Conservation (phyloP, 2,113 vertebrate genomes). For the Cyprinodon variegatus region DNA sequence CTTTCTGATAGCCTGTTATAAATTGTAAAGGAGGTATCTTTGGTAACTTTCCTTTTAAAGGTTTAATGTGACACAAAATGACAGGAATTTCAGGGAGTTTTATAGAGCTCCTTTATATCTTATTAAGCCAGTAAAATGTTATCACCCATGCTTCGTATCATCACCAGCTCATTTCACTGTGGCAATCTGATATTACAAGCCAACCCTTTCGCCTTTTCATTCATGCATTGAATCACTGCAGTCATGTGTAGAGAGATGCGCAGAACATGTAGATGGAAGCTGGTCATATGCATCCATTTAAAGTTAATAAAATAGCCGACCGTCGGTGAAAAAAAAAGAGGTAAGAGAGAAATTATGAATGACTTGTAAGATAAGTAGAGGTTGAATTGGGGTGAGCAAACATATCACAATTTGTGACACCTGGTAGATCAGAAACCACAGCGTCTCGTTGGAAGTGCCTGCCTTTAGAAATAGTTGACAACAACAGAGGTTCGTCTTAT, state of each 20-base stretch:
- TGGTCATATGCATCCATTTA: neutral
- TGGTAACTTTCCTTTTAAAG: neutral
- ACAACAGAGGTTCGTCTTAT: neutral
- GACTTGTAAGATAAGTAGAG: constrained; percentile 21
- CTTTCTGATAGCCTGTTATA: neutral
- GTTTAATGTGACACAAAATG: neutral
- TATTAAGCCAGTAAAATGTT: constrained; percentile 55
- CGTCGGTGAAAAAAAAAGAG: neutral
- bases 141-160: constrained; percentile 40
- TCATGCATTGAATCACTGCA: constrained; percentile 2
- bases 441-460: constrained; percentile 25
- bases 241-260: neutral
- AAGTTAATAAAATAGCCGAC: neutral
- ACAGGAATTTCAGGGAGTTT: constrained; percentile 14
- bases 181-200: constrained; percentile 18
- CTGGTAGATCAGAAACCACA: constrained; percentile 39
- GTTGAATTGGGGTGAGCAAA: constrained; percentile 43
- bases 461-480: constrained; percentile 49
- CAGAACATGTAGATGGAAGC: neutral
- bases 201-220: constrained; percentile 18
- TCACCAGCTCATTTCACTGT: constrained; percentile 26
- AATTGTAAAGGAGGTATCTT: neutral
- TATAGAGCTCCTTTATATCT: constrained; percentile 49
- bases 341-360: neutral
- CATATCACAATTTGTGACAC: constrained; percentile 44